Base-by-base conservation (phyloP, 2,113 vertebrate species). In the Salvator merianae region DNA sequence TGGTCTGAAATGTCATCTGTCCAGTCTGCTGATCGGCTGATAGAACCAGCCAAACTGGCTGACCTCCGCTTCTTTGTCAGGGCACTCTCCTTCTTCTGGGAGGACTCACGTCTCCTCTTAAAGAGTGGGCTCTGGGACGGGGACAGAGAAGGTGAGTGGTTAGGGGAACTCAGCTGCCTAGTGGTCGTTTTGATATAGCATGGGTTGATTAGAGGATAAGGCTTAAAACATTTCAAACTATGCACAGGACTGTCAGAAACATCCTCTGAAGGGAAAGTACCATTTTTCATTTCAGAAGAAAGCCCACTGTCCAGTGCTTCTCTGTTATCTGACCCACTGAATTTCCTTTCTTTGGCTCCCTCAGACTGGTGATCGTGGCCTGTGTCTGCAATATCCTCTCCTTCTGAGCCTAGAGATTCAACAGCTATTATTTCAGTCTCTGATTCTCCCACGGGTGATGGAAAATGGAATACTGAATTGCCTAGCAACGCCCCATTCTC, bases 121-220 rank as follows among this genome's bases (percentile, higher is more conserved):
- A 97, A 95, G 82, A 96, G 92, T 0, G 98, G 98, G 87, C 98
- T 99, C 86, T 97, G 97, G n/a, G 94, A 96, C 0, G 98, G 98
- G 7, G 98, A 99, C 2, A 94, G 91, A 1, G 91, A 94, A 2
- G 97, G 97, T 5, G 98, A 98, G 77, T 96, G 96, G n/a, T 95
- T 97, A 3, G 97, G 97, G 74, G 98, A 98, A 93, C 97, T 99
- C 89, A 99, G 96, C 91, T 99, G 98, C 73, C 98, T 95, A 0
- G 98, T 99, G 85, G 98, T 99, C 86, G 98, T 99, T 95, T 98
- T 98, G 90, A 99, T 97, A 93, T 99, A 99, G 90, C 97, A 98
- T 0, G 98, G 97, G 82, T 96, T 96, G 86, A 98, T 96, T 9
- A 96, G 94, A 26, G 97, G 97, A 82, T 98, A 98, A 3, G 97